Evolutionary conservation across 2,888 invertebrate genomes (phyloP).

Genomic region (Cephus runcator): DNA sequence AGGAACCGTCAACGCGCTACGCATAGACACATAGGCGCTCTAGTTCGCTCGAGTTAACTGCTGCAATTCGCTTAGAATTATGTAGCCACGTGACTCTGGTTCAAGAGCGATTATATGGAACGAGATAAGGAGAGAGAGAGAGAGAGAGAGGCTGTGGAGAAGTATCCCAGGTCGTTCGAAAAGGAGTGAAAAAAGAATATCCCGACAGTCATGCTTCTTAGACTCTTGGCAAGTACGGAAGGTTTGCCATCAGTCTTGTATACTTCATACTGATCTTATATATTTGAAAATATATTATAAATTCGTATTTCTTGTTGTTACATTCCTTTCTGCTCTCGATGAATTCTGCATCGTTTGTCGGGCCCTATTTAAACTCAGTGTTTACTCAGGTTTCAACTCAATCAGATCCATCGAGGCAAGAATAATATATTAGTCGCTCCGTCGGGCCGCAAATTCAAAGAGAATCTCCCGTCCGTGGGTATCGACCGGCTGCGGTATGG

Average conservation of each 20-base stretch:
- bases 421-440: conserved; percentile 55
- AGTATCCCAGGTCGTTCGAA: neutral
- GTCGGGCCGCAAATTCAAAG: conserved; percentile 61
- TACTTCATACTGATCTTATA: neutral
- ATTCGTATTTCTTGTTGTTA: neutral
- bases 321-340: neutral
- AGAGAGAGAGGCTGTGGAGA: neutral
- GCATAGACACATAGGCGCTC: neutral
- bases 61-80: neutral
- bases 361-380: neutral
- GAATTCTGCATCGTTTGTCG: neutral
- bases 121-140: neutral
- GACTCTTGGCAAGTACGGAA: neutral
- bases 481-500: neutral
- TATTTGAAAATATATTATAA: neutral
- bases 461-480: conserved; percentile 23
- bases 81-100: neutral
- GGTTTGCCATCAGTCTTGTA: neutral
- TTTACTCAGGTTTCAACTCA: conserved; percentile 29
- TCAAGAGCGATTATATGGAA: neutral
- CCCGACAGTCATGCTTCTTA: neutral
- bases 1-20: neutral
- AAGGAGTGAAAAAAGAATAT: neutral
- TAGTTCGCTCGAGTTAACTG: too few species aligned
- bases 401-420: conserved; percentile 43